Evolutionary conservation across 2,113 vertebrate genomes (phyloP).

Genomic region (Limnothrissa miodon): DNA sequence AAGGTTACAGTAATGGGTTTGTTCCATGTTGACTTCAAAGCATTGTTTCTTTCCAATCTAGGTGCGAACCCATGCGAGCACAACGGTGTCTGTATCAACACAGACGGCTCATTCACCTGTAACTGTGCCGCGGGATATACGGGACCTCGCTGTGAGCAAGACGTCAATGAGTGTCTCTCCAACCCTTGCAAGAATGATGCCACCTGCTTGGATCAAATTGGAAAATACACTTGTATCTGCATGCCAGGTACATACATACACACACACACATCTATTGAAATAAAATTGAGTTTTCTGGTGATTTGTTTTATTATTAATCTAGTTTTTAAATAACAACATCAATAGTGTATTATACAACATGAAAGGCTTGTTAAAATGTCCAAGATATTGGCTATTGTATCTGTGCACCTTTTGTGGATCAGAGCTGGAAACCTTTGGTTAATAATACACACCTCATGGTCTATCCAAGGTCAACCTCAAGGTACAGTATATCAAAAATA

Average conservation of each 20-base stretch:
- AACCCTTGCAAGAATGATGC: slow-evolving; percentile 84
- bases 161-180: slow-evolving; percentile 82
- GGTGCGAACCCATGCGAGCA: slow-evolving; percentile 86
- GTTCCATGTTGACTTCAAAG: background rate
- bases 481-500: too few species aligned
- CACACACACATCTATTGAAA: slow-evolving; percentile 19
- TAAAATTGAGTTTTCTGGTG: too few species aligned
- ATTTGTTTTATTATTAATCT: too few species aligned
- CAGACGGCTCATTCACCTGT: slow-evolving; percentile 82
- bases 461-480: too few species aligned
- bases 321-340: too few species aligned
- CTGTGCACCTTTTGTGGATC: too few species aligned
- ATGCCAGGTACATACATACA: slow-evolving; percentile 74
- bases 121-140: slow-evolving; percentile 77
- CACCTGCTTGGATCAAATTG: slow-evolving; percentile 86
- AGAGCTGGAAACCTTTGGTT: too few species aligned
- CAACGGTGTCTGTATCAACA: slow-evolving; percentile 81
- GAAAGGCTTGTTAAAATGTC: too few species aligned
- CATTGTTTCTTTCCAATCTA: slow-evolving; percentile 37
- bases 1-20: background rate
- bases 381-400: too few species aligned
- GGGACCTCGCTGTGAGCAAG: slow-evolving; percentile 83
- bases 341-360: too few species aligned
- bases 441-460: too few species aligned
- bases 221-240: slow-evolving; percentile 84